Evolutionary conservation across 2,113 vertebrate genomes (phyloP).

Genomic region (Emberiza fucata): DNA sequence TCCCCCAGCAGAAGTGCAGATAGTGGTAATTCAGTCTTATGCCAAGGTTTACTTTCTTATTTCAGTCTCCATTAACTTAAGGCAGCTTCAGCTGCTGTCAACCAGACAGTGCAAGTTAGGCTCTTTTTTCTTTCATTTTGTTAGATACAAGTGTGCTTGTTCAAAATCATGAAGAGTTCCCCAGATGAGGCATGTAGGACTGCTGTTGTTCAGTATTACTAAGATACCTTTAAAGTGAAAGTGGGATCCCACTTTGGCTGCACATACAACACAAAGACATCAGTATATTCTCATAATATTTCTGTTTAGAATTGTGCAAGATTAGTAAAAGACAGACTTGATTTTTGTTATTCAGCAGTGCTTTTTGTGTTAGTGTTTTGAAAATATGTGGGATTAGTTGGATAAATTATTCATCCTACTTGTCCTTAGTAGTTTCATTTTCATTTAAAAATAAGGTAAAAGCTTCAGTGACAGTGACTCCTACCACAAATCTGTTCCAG

Average conservation of each 20-base stretch:
- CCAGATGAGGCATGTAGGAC: not conserved
- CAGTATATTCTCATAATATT: not conserved
- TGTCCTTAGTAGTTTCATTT: not conserved
- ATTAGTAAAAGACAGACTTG: not conserved
- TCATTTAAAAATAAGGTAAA: not conserved
- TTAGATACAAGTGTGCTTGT: not conserved
- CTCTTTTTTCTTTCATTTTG: not conserved
- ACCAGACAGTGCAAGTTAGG: not conserved
- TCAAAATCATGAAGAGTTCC: not conserved
- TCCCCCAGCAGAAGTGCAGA: not conserved
- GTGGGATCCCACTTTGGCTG: not conserved
- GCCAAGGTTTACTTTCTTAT: not conserved
- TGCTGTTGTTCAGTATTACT: not conserved
- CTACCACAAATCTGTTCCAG: not conserved
- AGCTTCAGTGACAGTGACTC: not conserved
- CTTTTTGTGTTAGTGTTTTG: not conserved
- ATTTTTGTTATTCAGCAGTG: not conserved
- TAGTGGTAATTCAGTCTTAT: not conserved
- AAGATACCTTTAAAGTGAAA: not conserved
- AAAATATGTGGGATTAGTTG: not conserved
- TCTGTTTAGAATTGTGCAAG: not conserved
- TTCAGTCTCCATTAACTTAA: not conserved
- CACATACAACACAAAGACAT: not conserved
- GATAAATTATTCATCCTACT: not conserved
- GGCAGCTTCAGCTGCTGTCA: not conserved